phyloP scores from a whole-genome alignment of 2,797 vertebrate genomes.

The Cryptoblepharus egeriae region DNA sequence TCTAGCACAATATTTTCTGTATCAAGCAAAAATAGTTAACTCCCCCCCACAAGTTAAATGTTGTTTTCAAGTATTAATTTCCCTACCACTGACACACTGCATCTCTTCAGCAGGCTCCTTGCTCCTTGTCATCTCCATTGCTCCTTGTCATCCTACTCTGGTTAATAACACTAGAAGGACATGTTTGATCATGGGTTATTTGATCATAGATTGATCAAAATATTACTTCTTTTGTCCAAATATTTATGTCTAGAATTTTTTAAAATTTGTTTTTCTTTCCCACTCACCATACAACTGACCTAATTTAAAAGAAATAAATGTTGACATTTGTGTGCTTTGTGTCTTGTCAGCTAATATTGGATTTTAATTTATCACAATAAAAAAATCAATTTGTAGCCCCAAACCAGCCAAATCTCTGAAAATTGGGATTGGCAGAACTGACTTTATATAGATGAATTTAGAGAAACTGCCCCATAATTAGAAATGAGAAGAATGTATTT shows the following conservation, averaged over 20 bases:
- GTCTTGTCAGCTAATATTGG: conserved; percentile 65
- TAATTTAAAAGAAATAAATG: conserved; percentile 50
- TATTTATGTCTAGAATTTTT: neutral
- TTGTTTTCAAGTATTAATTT: too few species aligned
- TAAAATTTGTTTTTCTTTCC: neutral
- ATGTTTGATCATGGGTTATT: neutral
- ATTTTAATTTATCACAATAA: conserved; percentile 77
- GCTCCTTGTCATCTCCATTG: neutral
- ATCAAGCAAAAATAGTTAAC: neutral
- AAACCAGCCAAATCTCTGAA: conserved; percentile 65
- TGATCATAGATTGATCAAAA: too few species aligned
- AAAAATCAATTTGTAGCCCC: conserved; percentile 70
- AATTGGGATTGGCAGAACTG: conserved; percentile 65
- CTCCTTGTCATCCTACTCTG: neutral
- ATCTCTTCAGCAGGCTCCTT: neutral
- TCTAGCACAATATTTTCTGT: neutral
- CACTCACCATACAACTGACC: neutral
- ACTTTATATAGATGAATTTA: conserved; percentile 61
- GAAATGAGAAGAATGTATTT: conserved; percentile 43
- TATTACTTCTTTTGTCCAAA: conserved; percentile 12
- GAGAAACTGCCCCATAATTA: conserved; percentile 59
- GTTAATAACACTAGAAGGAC: neutral
- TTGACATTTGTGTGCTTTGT: conserved; percentile 48
- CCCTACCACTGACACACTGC: too few species aligned
- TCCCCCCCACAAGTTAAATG: neutral